A percentile compares a stretch with the other conserved stretches of the same genome.
Conservation (phyloP, 2,888 invertebrate species). For the Phengaris arion region DNA sequence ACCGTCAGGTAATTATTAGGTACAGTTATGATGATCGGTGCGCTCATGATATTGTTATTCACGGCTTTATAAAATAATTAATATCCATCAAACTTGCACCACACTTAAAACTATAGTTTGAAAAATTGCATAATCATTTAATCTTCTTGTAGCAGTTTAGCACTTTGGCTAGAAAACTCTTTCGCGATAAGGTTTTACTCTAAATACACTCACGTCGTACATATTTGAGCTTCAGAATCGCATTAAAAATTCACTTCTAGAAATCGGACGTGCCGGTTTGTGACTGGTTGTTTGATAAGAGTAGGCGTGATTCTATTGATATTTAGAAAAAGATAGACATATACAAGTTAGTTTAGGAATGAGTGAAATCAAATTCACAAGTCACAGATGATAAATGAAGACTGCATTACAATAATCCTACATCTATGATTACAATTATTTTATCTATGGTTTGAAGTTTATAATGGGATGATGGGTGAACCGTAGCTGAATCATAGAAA, state of each 20-base stretch:
- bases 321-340: slow-evolving; percentile 43
- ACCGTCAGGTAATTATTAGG: slow-evolving; percentile 71
- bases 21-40: slow-evolving; percentile 75
- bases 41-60: slow-evolving; percentile 60
- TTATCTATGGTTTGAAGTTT: background rate
- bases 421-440: no score
- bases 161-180: slow-evolving; percentile 55
- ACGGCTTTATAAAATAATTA: slow-evolving; percentile 40
- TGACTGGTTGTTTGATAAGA: slow-evolving; percentile 55
- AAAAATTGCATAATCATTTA: slow-evolving; percentile 57
- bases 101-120: slow-evolving; percentile 41
- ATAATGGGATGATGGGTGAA: background rate
- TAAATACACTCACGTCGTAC: slow-evolving; percentile 61
- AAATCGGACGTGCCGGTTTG: slow-evolving; percentile 62
- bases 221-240: slow-evolving; percentile 60
- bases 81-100: slow-evolving; percentile 41
- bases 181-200: slow-evolving; percentile 53
- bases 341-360: slow-evolving; percentile 25
- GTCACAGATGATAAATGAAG: background rate
- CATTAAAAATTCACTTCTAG: slow-evolving; percentile 53
- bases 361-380: slow-evolving; percentile 4
- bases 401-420: background rate
- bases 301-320: slow-evolving; percentile 47
- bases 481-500: background rate
- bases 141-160: slow-evolving; percentile 37